Percentiles rank a stretch among this genome's conserved stretches.
These are phyloP conservation scores for Australoheros facetus DNA, from an alignment of 2,797 vertebrate species.

Conservation along the genomic window DNA sequence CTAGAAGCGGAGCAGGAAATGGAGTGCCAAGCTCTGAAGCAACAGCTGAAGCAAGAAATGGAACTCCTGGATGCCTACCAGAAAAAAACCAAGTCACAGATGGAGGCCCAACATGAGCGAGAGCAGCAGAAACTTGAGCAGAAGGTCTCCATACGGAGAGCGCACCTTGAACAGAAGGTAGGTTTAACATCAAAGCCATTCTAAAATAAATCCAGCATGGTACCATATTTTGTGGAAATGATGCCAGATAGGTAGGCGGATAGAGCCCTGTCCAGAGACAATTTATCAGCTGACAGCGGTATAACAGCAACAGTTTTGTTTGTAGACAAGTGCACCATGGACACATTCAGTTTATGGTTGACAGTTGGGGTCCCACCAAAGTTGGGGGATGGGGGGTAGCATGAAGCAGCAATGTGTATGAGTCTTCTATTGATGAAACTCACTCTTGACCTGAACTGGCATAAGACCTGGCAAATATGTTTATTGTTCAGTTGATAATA, in stretches of 20 bases:
- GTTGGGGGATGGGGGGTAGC: not conserved
- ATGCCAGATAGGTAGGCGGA: not conserved
- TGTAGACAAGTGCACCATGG: not conserved
- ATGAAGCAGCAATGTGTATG: not conserved
- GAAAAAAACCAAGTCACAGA: conserved; percentile 95
- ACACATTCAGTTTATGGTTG: not conserved
- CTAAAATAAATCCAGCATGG: conserved; percentile 17
- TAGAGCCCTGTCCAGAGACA: not conserved
- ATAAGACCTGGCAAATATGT: not conserved
- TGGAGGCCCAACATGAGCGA: conserved; percentile 92
- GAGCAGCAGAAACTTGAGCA: conserved; percentile 95
- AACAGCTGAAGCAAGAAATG: conserved; percentile 89
- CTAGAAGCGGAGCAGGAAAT: conserved; percentile 92
- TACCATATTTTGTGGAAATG: not conserved
- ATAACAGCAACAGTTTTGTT: not conserved
- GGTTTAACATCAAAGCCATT: conserved; percentile 20
- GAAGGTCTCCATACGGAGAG: conserved; percentile 92
- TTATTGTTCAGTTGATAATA: not conserved
- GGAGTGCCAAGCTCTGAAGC: conserved; percentile 87
- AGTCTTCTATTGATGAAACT: not conserved
- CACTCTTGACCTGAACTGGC: not conserved
- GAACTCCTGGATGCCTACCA: conserved; percentile 96
- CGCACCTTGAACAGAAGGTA: conserved; percentile 95
- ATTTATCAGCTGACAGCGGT: not conserved
- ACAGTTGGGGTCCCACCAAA: not conserved